Evolutionary conservation across 2,888 invertebrate species (phyloP).

Genomic region (Lycia hirtaria): DNA sequence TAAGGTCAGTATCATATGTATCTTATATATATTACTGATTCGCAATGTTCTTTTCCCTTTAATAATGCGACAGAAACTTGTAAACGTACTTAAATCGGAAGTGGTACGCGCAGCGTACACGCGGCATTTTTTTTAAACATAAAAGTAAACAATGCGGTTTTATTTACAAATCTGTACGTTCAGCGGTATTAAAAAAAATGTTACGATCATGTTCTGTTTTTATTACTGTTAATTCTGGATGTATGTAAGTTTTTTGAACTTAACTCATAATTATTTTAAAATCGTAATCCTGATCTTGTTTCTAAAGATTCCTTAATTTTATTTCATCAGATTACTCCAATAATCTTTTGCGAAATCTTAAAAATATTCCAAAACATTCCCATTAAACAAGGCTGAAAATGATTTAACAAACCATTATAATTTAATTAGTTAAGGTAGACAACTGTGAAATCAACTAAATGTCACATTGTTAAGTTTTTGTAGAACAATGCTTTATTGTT

Average conservation of each 20-base stretch:
- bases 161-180: constrained; percentile 23
- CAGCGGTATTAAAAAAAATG: constrained; percentile 11
- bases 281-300: neutral
- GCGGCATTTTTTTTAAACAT: constrained; percentile 54
- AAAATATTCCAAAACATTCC: neutral
- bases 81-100: constrained; percentile 37
- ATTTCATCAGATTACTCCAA: too few relatives aligned
- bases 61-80: constrained; percentile 15
- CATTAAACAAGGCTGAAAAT: neutral
- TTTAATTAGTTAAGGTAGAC: constrained; percentile 2
- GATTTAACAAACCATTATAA: constrained; percentile 9
- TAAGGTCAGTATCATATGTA: constrained; percentile 36
- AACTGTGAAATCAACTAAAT: constrained; percentile 4
- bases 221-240: neutral
- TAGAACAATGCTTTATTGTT: constrained; percentile 8
- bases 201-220: neutral
- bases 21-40: constrained; percentile 6
- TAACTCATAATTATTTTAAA: neutral
- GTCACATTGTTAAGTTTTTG: constrained; percentile 8
- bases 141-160: constrained; percentile 54
- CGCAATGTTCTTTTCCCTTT: neutral
- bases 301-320: neutral
- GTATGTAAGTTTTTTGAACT: too few relatives aligned
- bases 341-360: too few relatives aligned
- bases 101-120: constrained; percentile 49